A percentile compares a stretch with the other conserved stretches of the same genome.
These are phyloP conservation scores for Drosophila seguyi DNA, from an alignment of 1,140 invertebrate species.

Conservation along the genomic window DNA sequence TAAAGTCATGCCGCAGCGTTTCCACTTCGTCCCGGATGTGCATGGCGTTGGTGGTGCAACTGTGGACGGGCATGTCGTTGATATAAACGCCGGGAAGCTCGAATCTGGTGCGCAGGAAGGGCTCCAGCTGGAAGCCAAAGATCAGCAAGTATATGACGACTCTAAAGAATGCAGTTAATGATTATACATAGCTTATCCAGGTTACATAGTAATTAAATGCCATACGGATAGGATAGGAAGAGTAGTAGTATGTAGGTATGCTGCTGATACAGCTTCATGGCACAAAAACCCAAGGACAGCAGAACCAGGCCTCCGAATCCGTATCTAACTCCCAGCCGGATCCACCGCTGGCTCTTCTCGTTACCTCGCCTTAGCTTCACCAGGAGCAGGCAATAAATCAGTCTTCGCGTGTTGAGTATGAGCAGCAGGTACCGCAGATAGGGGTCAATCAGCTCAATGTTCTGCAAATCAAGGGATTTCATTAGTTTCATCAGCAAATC, in stretches of 20 bases:
- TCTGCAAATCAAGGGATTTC: constrained; percentile 88
- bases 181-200: background rate
- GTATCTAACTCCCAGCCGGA: constrained; percentile 60
- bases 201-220: background rate
- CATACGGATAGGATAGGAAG: constrained; percentile 94
- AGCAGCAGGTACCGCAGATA: constrained; percentile 93
- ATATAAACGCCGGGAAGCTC: constrained; percentile 83
- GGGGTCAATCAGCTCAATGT: constrained; percentile 97
- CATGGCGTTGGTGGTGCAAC: constrained; percentile 89
- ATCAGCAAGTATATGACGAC: constrained; percentile 93
- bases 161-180: constrained; percentile 27
- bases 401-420: constrained; percentile 91
- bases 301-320: constrained; percentile 61
- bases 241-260: constrained; percentile 71
- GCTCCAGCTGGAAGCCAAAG: constrained; percentile 91
- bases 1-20: constrained; percentile 93
- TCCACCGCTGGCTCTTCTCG: constrained; percentile 37
- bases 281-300: constrained; percentile 87
- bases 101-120: constrained; percentile 89
- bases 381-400: constrained; percentile 88
- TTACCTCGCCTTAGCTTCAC: constrained; percentile 28
- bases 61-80: constrained; percentile 87
- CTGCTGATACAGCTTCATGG: constrained; percentile 73
- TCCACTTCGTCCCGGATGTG: constrained; percentile 94
- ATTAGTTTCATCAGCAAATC: background rate